A percentile compares a stretch with the other conserved stretches of the same genome.
Conservation (phyloP, 2,797 vertebrate genomes). For the Rhabdomys pumilio region DNA sequence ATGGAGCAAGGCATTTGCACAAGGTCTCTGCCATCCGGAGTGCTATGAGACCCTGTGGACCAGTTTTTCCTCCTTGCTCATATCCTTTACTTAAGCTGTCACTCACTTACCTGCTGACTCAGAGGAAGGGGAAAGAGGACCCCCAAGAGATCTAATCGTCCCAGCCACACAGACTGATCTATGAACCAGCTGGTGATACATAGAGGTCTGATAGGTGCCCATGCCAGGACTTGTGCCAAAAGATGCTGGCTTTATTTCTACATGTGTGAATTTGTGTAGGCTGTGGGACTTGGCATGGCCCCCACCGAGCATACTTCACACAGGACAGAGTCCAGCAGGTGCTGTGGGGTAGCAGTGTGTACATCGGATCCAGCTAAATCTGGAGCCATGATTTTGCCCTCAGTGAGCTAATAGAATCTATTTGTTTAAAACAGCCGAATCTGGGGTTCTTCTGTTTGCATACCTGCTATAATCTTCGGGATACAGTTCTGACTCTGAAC, state of each 20-base stretch:
- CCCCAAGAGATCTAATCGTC: neutral
- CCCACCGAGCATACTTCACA: no score
- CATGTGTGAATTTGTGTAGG: no score
- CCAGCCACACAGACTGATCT: neutral
- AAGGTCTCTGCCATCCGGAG: neutral
- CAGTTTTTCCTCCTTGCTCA: no score
- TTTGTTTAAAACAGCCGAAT: neutral
- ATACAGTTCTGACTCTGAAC: neutral
- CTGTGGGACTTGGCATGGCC: neutral
- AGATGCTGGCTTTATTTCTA: neutral
- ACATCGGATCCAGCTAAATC: neutral
- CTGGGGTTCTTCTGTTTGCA: neutral
- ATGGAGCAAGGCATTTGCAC: neutral
- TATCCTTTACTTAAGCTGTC: neutral
- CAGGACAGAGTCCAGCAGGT: neutral
- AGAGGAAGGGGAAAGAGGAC: fast-evolving
- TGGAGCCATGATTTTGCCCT: neutral
- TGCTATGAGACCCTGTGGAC: neutral
- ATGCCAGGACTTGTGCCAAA: neutral
- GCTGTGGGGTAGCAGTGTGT: neutral
- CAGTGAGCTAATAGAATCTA: fast-evolving
- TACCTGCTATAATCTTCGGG: neutral
- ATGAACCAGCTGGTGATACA: fast-evolving
- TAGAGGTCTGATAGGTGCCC: neutral
- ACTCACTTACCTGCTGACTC: neutral